Percentiles rank a stretch among this genome's conserved stretches.
These are phyloP conservation scores for Melanostigma gelatinosum DNA, from an alignment of 2,113 vertebrate genomes.

Conservation along the genomic window DNA sequence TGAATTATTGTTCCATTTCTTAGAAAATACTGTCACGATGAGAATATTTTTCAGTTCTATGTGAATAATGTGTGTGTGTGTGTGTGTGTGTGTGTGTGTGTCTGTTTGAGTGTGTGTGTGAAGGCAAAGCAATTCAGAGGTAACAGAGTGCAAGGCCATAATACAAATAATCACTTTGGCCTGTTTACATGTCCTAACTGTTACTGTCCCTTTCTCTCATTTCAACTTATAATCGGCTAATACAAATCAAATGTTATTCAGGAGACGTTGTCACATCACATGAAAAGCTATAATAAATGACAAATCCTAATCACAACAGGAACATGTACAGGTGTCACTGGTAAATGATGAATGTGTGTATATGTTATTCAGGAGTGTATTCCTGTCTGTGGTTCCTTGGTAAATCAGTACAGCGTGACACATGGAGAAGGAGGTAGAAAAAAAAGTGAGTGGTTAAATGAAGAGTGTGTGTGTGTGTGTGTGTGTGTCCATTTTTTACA, in stretches of 20 bases:
- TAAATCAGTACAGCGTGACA: neutral
- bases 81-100: neutral
- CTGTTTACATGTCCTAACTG: too few relatives aligned
- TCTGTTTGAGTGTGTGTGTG: neutral
- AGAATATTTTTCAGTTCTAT: neutral
- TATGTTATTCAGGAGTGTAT: neutral
- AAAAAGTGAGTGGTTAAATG: neutral
- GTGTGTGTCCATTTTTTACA: neutral
- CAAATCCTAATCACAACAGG: neutral
- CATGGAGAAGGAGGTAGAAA: neutral
- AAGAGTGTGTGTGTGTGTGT: neutral
- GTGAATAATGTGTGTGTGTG: neutral
- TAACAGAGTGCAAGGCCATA: too few relatives aligned
- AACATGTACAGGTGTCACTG: neutral
- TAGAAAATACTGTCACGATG: neutral
- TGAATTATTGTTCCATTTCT: neutral
- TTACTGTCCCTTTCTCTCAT: too few relatives aligned
- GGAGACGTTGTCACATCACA: neutral
- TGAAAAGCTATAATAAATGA: neutral
- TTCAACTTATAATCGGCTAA: too few relatives aligned
- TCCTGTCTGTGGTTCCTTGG: neutral
- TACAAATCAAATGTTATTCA: neutral
- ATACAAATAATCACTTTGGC: too few relatives aligned
- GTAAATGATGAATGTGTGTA: neutral
- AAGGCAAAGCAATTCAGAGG: too few relatives aligned